Base-by-base conservation (phyloP, 1,140 invertebrate genomes). In the Papilio xuthus region DNA sequence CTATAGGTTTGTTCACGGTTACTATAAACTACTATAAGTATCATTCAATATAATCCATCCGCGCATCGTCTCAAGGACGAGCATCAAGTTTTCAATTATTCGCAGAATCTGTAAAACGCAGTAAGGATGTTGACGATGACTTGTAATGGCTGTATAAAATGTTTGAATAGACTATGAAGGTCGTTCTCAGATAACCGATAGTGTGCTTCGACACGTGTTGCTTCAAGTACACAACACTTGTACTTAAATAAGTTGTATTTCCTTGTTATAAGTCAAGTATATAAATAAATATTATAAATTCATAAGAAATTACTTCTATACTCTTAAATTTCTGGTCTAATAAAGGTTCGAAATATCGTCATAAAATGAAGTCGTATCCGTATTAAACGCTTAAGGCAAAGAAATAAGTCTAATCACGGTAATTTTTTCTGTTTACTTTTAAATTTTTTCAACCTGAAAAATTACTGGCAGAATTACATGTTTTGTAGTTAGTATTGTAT, bases 151-250 rank as follows among this genome's bases (percentile, higher is more conserved):
- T 63, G 71, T 73, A 63, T 63, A 73, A 73, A 76, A 76, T 76
- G 56, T 76, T 76, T 76, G 53, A 76, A 63, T 76, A 76, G 18
- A 63, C 56, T 32, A 10, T 47, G 74, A 76, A 76, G 74, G 74
- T 44, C 74, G 23, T 76, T 37, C 13, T 28, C 18, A 76, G 74
- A 76, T 76, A 76, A 76, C 74, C 28, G 74, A 76, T 76, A 76
- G 53, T n/a, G 28, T 56, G 56, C 56, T 37, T 26, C n/a, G 20
- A 76, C 74, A 76, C 74, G 74, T 76, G 74, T 41, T 75, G 26
- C 15, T 75, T 75, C n/a, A 20, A 56, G 44, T 53, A 75, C 23
- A 75, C 18, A 28, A 13, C 15, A 67, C 23, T 67, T 67, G 60
- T 67, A 63, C 26, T 67, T 15, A 28, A 67, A 67, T 32, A 67